Base-by-base conservation (phyloP, 2,888 invertebrate species). In the Orchesellides sinensis region DNA sequence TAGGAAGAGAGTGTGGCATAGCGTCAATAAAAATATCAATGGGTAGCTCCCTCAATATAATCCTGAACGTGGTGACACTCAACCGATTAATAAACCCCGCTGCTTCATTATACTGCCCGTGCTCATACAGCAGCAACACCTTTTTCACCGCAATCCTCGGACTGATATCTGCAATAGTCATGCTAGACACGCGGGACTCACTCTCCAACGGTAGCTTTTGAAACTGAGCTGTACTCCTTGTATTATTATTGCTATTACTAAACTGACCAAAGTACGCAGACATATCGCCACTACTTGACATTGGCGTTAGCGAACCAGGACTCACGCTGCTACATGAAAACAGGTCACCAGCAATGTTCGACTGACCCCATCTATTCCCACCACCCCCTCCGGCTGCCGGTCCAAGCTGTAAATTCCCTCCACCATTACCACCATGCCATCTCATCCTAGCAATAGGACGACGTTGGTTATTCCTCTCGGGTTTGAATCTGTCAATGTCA, bases 21-120 rank as follows among this genome's bases (percentile, higher is more conserved):
- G 96, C 95, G 88, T 97, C 97, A n/a, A 97, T 93, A 87, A 97
- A 92, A 87, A 96, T 91, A 89, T 97, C 97, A 69, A 97, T 92
- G 0, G 97, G 97, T 85, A 97, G 91, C 85, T 96, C 96, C 0
- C 89, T 87, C 47, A 92, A 87, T 75, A 89, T 88, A 1, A 94
- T 93, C 85, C 94, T 94, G 87, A 97, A 92, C 2, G 96, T 96
- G 0, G 94, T 94, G 49, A 94, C 93, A 3, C 95, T 96, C 19
- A 97, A 91, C 54, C 96, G 92, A 56, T 94, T 93, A 84, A 98
- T 92, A 79, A 97, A 94, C 54, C 94, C 94, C 0, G 97, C 96
- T 5, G 97, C 97, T 89, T 97, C 97, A n/a, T 96, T 91, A 90
- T 95, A 97, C 91, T 96, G 96, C 29, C 95, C 91, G 8, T 96